A percentile compares a stretch with the other conserved stretches of the same genome.
phyloP scores from a whole-genome alignment of 2,797 vertebrate genomes.

The Tapera naevia region DNA sequence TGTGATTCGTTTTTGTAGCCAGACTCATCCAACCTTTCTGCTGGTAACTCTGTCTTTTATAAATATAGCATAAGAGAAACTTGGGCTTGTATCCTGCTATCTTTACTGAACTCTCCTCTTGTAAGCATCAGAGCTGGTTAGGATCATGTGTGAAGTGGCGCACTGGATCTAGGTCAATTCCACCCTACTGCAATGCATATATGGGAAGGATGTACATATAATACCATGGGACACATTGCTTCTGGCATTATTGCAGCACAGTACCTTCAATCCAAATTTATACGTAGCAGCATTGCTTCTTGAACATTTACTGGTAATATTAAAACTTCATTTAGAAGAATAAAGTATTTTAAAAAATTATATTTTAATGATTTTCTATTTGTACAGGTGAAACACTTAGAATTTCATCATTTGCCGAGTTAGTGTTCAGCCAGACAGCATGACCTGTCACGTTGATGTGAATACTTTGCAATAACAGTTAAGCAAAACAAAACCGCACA shows the following conservation, averaged over 20 bases:
- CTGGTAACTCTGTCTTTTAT: neutral
- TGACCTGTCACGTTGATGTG: neutral
- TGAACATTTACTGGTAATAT: neutral
- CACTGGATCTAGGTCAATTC: neutral
- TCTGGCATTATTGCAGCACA: neutral
- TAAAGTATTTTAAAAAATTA: neutral
- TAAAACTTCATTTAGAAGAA: neutral
- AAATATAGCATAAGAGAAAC: neutral
- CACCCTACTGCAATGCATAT: neutral
- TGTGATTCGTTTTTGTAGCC: neutral
- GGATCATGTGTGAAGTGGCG: neutral
- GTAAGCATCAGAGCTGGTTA: neutral
- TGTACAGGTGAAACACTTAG: neutral
- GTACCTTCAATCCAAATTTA: neutral
- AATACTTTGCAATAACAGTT: neutral
- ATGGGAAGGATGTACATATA: neutral
- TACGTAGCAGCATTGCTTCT: neutral
- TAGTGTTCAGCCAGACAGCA: neutral
- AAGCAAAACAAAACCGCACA: neutral
- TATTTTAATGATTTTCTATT: neutral
- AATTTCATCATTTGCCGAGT: neutral
- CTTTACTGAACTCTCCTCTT: neutral
- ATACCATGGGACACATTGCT: neutral
- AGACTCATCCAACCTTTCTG: neutral
- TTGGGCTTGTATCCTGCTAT: neutral